These are phyloP conservation scores for Mycalesis mineus DNA, from an alignment of 2,888 invertebrate genomes.

Conservation along the genomic window DNA sequence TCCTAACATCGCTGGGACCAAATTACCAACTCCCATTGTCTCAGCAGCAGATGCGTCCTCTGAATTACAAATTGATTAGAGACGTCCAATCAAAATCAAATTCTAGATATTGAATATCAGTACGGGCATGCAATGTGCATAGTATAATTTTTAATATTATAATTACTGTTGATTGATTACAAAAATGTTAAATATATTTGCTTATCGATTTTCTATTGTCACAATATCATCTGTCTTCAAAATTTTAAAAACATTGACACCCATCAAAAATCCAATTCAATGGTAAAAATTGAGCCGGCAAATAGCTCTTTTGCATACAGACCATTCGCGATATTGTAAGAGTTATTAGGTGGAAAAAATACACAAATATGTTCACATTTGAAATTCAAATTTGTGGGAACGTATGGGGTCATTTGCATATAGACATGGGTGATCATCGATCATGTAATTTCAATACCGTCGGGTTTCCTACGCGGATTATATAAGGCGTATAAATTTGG, in stretches of 20 bases:
- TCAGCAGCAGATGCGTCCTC: conserved; percentile 34
- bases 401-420: conserved; percentile 67
- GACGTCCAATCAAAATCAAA: conserved; percentile 4
- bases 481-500: conserved; percentile 29
- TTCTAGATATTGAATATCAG: background rate
- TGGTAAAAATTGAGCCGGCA: conserved; percentile 36
- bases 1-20: background rate
- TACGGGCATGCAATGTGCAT: too few species aligned
- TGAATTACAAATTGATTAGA: conserved; percentile 41
- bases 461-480: conserved; percentile 39
- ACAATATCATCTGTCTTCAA: conserved; percentile 4
- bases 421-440: conserved; percentile 67
- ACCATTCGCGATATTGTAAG: conserved; percentile 43
- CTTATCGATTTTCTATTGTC: background rate
- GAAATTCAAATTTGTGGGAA: conserved; percentile 66
- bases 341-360: conserved; percentile 66
- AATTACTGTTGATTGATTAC: too few species aligned
- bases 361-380: conserved; percentile 62
- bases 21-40: conserved; percentile 29
- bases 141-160: too few species aligned
- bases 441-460: conserved; percentile 60
- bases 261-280: conserved; percentile 56
- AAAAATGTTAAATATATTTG: too few species aligned
- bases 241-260: conserved; percentile 45
- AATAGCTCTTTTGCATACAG: conserved; percentile 56